A percentile compares a stretch with the other conserved stretches of the same genome.
These are phyloP conservation scores for Heteromormyrus szaboi DNA, from an alignment of 2,797 vertebrate species.

Conservation along the genomic window DNA sequence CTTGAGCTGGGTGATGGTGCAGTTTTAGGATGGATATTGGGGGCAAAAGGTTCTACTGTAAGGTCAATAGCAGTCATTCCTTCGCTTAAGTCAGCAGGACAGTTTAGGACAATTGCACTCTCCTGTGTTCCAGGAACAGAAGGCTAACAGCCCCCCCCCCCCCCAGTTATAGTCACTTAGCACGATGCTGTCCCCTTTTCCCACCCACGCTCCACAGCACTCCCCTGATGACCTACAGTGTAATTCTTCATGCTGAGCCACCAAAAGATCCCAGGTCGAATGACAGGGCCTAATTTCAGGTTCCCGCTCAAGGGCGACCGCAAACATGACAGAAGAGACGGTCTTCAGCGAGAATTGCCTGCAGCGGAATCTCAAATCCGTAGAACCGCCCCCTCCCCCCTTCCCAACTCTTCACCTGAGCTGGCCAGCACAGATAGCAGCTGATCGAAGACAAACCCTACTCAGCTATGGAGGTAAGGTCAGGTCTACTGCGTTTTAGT, in stretches of 20 bases:
- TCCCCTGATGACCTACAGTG: conserved; percentile 1
- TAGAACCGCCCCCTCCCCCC: neutral
- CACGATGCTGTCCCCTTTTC: conserved; percentile 27
- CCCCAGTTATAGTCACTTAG: conserved; percentile 24
- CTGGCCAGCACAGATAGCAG: neutral
- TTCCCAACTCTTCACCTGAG: neutral
- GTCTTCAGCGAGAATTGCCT: neutral
- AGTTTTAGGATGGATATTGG: neutral
- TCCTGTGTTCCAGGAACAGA: neutral
- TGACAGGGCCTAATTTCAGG: neutral
- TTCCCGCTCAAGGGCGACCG: neutral
- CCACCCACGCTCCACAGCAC: neutral
- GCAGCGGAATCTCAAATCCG: neutral
- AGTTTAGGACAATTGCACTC: neutral
- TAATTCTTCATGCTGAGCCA: neutral
- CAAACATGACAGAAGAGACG: neutral
- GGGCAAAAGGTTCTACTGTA: neutral
- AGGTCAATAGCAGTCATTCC: conserved; percentile 13
- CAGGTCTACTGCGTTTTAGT: neutral
- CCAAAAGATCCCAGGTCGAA: neutral
- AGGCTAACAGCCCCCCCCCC: neutral
- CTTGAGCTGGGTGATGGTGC: neutral
- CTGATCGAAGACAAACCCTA: conserved; percentile 4
- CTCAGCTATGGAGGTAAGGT: neutral
- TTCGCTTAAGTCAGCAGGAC: conserved; percentile 16